Percentiles rank a stretch among this genome's conserved stretches.
These are phyloP conservation scores for Polia nebulosa DNA, from an alignment of 2,888 invertebrate genomes.

Conservation along the genomic window DNA sequence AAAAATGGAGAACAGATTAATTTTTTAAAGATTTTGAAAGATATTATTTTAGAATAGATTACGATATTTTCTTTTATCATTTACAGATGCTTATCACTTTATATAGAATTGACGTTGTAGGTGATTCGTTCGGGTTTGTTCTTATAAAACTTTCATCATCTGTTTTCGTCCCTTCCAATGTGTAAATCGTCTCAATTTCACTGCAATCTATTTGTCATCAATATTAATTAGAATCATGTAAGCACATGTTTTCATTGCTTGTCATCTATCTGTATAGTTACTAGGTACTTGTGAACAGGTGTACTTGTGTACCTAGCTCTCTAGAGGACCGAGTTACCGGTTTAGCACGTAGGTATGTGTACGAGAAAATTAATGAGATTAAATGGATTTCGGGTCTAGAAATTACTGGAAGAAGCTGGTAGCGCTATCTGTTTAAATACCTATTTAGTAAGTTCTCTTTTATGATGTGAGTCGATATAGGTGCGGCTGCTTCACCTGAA, in stretches of 20 bases:
- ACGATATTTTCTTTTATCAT: background rate
- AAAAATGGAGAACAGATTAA: background rate
- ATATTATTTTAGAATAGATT: background rate
- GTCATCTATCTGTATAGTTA: background rate
- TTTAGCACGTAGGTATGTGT: conserved; percentile 21
- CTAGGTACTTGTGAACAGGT: conserved; percentile 10
- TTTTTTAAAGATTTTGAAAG: no score
- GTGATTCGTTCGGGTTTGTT: background rate
- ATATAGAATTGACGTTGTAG: background rate
- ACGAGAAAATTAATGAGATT: conserved; percentile 46
- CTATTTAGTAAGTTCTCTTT: background rate
- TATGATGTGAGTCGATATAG: background rate
- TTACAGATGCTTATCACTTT: background rate
- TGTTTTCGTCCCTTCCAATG: background rate
- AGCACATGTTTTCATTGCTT: background rate
- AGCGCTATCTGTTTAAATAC: conserved; percentile 9
- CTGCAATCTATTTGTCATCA: background rate
- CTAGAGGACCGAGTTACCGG: conserved; percentile 19
- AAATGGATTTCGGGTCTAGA: conserved; percentile 23
- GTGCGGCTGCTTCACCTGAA: background rate
- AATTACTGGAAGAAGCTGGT: conserved; percentile 33
- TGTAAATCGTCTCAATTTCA: background rate
- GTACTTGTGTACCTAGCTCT: conserved; percentile 13
- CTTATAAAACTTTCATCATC: background rate
- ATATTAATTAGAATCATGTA: conserved; percentile 14